Conservation (phyloP, 2,888 invertebrate species). For the Crocallis elinguaria region DNA sequence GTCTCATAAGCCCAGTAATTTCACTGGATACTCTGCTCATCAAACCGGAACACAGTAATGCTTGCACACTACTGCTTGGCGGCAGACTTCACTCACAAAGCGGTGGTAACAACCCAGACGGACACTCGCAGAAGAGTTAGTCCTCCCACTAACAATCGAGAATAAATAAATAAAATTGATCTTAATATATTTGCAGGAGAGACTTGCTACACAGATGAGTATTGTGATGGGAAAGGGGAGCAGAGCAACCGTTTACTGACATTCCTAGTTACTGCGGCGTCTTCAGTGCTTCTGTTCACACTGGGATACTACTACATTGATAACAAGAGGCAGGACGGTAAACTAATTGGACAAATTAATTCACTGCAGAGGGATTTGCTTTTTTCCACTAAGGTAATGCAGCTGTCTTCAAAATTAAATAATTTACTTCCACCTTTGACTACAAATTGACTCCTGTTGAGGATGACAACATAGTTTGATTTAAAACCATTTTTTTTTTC, state of each 20-base stretch:
- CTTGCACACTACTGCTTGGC: too few relatives aligned
- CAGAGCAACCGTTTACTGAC: conserved; percentile 79
- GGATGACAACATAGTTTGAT: too few relatives aligned
- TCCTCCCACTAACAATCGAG: too few relatives aligned
- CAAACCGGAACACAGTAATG: too few relatives aligned
- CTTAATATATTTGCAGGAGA: conserved; percentile 51
- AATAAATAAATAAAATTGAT: too few relatives aligned
- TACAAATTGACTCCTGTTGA: too few relatives aligned
- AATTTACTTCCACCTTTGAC: background rate
- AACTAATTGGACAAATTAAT: conserved; percentile 87
- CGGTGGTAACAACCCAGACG: too few relatives aligned
- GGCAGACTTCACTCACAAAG: too few relatives aligned
- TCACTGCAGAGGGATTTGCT: conserved; percentile 77
- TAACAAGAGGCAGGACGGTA: conserved; percentile 88
- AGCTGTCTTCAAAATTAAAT: background rate
- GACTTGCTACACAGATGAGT: conserved; percentile 70
- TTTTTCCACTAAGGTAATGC: conserved; percentile 79
- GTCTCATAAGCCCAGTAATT: too few relatives aligned
- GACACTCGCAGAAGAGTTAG: too few relatives aligned
- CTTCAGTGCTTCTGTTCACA: conserved; percentile 89
- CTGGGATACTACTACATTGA: conserved; percentile 92
- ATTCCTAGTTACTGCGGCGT: conserved; percentile 87
- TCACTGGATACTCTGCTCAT: too few relatives aligned
- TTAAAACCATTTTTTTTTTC: too few relatives aligned
- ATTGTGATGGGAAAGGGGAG: conserved; percentile 68